These are phyloP conservation scores for Phoeniculus purpureus DNA, from an alignment of 2,797 vertebrate species.

Conservation along the genomic window DNA sequence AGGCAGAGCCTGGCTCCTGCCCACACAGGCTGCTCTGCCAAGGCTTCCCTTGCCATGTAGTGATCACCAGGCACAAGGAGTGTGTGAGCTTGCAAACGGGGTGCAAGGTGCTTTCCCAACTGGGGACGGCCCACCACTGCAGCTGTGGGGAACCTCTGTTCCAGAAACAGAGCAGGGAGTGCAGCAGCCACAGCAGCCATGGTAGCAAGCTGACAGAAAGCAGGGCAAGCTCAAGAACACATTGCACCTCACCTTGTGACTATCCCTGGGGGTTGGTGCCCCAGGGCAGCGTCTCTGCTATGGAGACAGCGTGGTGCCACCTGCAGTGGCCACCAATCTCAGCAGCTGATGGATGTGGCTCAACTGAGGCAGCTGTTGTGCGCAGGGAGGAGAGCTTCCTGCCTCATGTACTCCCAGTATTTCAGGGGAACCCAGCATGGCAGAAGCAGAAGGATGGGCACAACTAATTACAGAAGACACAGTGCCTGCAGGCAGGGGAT, in stretches of 20 bases:
- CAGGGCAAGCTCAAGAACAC: fast-evolving
- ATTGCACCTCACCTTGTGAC: fast-evolving
- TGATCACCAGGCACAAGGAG: no score
- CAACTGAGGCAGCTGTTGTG: fast-evolving
- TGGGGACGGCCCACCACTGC: fast-evolving
- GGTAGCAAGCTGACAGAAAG: neutral
- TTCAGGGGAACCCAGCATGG: neutral
- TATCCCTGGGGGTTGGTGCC: fast-evolving
- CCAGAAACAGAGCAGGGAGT: neutral
- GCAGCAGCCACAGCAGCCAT: neutral
- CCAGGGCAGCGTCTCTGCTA: neutral
- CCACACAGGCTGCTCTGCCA: neutral
- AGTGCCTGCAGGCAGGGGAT: neutral
- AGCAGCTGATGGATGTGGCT: fast-evolving
- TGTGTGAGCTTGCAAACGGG: fast-evolving
- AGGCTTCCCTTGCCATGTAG: fast-evolving
- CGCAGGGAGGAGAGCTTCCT: neutral
- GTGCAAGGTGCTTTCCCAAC: neutral
- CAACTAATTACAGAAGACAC: neutral
- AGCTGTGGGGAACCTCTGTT: fast-evolving
- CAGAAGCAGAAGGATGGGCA: neutral
- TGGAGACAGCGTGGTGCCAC: fast-evolving
- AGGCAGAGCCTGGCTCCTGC: neutral
- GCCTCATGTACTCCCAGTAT: neutral
- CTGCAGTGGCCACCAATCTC: fast-evolving